Base-by-base conservation (phyloP, 1,140 invertebrate genomes). In the Saccostrea echinata region DNA sequence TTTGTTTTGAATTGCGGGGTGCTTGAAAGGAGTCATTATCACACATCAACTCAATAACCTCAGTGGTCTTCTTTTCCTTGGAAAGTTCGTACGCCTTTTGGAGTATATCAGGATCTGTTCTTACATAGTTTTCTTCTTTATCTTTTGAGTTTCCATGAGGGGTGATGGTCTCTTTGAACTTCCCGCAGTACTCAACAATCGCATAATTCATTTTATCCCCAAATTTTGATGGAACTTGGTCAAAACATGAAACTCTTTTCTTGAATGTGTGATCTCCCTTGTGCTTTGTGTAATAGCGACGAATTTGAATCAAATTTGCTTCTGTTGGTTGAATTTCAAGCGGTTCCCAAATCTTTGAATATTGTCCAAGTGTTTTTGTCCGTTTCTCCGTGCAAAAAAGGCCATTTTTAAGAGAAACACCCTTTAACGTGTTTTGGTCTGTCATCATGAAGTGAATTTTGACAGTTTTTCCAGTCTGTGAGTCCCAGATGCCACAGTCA, bases 1-100 rank as follows among this genome's bases (percentile, higher is more conserved):
- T 51, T 52, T 86, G 86, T 68, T 82, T 76, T 18, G 43, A 35
- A 68, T 88, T 81, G 16, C 81, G 53, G 3, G 89, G 86, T 33
- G 27, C 55, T 21, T 53, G 9, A 8, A 27, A n/a, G 12, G 86
- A 85, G 35, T 85, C 76, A 52, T 89, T 55, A 16, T 55, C 53
- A 55, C 53, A 12, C 53, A 55, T 55, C 53, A 55, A 3, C 12
- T 55, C 53, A 55, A 55, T 55, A 55, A 55, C 12, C 53, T 55
- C 53, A 12, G 18, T 3, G 11, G 53, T 55, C 18, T 55, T 55
- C 53, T 55, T 55, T 18, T 55, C 53, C 53, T 61, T 61, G 16
- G 27, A 57, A 61, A 18, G 16, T 61, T 84, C 84, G 16, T 13
- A n/a, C 33, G 61, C 33, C 35, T 61, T 57, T 61, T 61, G 18